Base-by-base conservation (phyloP, 1,140 invertebrate genomes). In the Caenorhabditis briggsae region DNA sequence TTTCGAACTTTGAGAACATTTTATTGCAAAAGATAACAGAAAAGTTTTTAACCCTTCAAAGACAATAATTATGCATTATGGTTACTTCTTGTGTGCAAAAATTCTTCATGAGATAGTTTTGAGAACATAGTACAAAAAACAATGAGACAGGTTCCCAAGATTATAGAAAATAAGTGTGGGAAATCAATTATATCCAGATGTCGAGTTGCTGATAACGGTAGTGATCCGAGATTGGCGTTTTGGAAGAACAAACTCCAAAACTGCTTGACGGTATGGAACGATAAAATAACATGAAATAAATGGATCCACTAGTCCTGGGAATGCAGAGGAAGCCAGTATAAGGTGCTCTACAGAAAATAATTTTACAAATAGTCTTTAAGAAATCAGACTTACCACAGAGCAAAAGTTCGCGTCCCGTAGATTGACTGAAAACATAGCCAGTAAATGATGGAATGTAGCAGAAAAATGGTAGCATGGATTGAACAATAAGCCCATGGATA, bases 221-320 rank as follows among this genome's bases (percentile, higher is more conserved):
- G 20, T 78, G 70, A 78, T 16, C 50, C 70, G 33, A 9, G 18
- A 23, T 25, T n/a, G 46, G 20, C 70, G 70, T 53, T 78, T 78
- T 16, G 70, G 70, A 23, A 78, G 18, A 12, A 78, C 3, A 6
- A 48, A 78, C 9, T 78, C 70, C 23, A 78, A 12, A 78, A 78
- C 23, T 53, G 46, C 70, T 41, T 78, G 70, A 12, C 70, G 70
- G 23, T 78, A 78, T 2, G 70, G 70, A 78, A 78, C 46, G 23
- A 78, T 78, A 11, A 78, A 78, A 50, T 78, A 78, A n/a, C 50
- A 78, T 14, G 70, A 78, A 23, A 78, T 78, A n/a, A 78, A 78
- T 3, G 70, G 70, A 23, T 78, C 70, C 1, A 78, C 3, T 9
- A 78, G 46, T 18, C 12, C 70, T 23, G 70, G 70, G 0, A 78